Evolutionary conservation across 2,113 vertebrate species (phyloP), one percentile per base, ranked within the genome.

Genomic region (Cyanoliseus patagonus): DNA sequence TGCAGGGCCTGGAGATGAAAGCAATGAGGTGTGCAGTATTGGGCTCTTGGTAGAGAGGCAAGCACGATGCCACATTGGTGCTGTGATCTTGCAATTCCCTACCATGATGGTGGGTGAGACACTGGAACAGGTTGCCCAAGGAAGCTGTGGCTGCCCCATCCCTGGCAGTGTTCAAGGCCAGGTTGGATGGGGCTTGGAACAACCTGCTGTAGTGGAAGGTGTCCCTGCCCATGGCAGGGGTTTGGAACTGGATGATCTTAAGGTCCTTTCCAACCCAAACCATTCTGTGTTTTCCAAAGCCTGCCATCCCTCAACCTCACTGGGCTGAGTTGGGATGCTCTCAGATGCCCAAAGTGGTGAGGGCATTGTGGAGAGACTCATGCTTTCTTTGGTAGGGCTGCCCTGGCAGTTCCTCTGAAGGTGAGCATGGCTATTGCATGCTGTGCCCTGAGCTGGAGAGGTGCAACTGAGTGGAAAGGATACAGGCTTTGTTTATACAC

Each of bases 401-500:
- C 62, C 85, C 47, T 2, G 2, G 51, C 67, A 53, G 28, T 24
- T 95, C 41, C 68, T 86, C 93, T 94, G 82, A 83, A 95, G 90
- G 80, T 89, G 62, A 93, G 62, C 11, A 18, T 4, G 4, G 68
- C 35, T 76, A 77, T 82, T 15, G 1, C 15, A 57, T 33, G 57
- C 76, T 73, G 39, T 55, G 92, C 62, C 66, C 61, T 0, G 3
- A 81, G 72, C 77, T 44, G 80, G 41, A 66, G 86, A 35, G 75
- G 10, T 2, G 68, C 90, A 96, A 27, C 30, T 2, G 5, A 92
- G 72, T 80, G 95, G 93, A 96, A 96, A 92, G 91, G 85, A 93
- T 93, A 90, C 19, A 18, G 81, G 57, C 49, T 94, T 62, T 96
- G 95, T 97, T 96, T 95, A 96, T 82, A 94, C 37, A 73, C 80